Evolutionary conservation across 2,113 vertebrate genomes (phyloP).

Genomic region (Gadus chalcogrammus): DNA sequence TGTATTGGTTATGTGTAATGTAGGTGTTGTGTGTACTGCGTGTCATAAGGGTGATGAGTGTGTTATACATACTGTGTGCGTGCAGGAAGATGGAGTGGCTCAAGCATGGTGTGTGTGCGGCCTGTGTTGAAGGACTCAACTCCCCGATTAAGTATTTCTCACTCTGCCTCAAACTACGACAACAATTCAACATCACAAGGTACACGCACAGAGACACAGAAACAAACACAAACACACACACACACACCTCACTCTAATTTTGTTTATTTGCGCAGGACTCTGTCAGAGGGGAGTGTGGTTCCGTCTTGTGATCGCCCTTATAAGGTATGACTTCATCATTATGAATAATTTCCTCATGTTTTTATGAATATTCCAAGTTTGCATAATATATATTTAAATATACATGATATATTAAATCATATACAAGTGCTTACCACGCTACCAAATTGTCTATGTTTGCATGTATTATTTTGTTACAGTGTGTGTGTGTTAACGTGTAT

Average conservation of each 20-base stretch:
- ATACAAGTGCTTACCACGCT: no score
- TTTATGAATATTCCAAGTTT: no score
- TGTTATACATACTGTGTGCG: neutral
- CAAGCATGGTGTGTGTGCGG: constrained; percentile 69
- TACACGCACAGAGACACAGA: constrained; percentile 15
- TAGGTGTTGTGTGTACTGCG: neutral
- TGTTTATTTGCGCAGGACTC: constrained; percentile 34
- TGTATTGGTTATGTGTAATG: neutral
- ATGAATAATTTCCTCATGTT: no score
- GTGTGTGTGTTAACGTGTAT: neutral
- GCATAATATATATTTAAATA: no score
- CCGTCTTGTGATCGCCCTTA: constrained; percentile 67
- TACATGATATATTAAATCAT: no score
- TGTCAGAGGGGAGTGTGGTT: constrained; percentile 54
- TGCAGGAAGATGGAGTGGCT: constrained; percentile 53
- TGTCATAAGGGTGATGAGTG: neutral
- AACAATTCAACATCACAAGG: constrained; percentile 54
- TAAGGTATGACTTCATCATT: constrained; percentile 44
- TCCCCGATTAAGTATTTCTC: constrained; percentile 65
- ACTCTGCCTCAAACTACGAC: constrained; percentile 57
- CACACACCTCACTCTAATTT: neutral
- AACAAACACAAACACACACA: neutral
- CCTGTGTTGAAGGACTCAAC: constrained; percentile 67
- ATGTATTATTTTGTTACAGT: neutral
- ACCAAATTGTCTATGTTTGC: neutral